These are phyloP conservation scores for Hemibagrus wyckioides DNA, from an alignment of 2,113 vertebrate species.

Conservation along the genomic window DNA sequence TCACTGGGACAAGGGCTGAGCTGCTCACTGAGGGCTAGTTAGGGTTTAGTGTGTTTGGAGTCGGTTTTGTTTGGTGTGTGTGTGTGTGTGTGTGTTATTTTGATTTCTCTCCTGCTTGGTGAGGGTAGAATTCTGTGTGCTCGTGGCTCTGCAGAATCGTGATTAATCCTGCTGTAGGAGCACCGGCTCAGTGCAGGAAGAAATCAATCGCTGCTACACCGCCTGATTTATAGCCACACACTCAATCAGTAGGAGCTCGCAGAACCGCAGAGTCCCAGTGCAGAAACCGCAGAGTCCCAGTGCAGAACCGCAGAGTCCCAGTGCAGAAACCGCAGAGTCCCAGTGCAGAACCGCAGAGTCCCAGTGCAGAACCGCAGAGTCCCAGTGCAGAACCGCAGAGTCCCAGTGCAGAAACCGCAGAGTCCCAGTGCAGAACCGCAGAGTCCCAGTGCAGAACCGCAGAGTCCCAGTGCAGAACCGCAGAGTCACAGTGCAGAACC, in stretches of 20 bases:
- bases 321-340: too few species aligned
- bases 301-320: not conserved
- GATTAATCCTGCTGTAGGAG: conserved; percentile 11
- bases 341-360: too few species aligned
- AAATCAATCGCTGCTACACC: not conserved
- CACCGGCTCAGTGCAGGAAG: conserved; percentile 4
- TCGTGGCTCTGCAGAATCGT: not conserved
- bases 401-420: too few species aligned
- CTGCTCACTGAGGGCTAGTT: not conserved
- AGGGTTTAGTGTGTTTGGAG: not conserved
- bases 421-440: too few species aligned
- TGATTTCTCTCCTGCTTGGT: conserved; percentile 8
- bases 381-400: too few species aligned
- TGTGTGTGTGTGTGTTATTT: conserved; percentile 24
- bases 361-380: too few species aligned
- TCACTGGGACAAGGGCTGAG: not conserved
- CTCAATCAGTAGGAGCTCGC: not conserved
- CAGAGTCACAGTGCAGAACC: too few species aligned
- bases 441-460: too few species aligned
- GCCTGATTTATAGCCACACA: conserved; percentile 3
- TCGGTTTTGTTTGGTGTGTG: conserved; percentile 47
- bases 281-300: not conserved
- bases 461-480: too few species aligned
- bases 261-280: not conserved
- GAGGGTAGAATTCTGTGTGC: conserved; percentile 26